Evolutionary conservation across 2,113 vertebrate species (phyloP).

Genomic region (Eolophus roseicapilla): DNA sequence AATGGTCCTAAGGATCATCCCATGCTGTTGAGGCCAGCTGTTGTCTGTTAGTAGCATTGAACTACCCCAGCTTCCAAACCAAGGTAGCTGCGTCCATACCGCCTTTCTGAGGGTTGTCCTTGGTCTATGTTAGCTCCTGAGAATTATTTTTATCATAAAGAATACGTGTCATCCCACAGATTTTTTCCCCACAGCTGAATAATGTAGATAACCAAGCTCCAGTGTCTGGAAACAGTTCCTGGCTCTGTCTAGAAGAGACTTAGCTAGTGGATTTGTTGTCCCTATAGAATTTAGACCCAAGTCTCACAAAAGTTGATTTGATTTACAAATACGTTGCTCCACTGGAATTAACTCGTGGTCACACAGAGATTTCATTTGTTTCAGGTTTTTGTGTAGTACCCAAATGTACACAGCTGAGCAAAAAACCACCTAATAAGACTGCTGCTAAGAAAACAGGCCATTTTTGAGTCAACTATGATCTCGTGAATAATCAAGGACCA

Average conservation of each 20-base stretch:
- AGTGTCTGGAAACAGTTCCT: slow-evolving; percentile 17
- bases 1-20: neutral
- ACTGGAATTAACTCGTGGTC: neutral
- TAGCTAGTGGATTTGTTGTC: neutral
- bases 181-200: neutral
- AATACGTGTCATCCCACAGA: neutral
- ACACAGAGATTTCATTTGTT: slow-evolving; percentile 3
- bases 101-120: neutral
- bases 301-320: neutral
- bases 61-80: neutral
- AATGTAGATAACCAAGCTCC: slow-evolving; percentile 10
- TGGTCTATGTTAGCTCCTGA: neutral
- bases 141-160: neutral
- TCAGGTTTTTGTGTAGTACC: neutral
- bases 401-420: neutral
- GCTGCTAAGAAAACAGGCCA: neutral
- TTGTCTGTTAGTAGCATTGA: neutral
- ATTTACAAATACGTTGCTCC: slow-evolving; percentile 22
- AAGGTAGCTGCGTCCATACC: neutral
- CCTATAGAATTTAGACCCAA: neutral
- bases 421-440: neutral
- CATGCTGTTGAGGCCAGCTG: neutral
- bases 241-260: neutral
- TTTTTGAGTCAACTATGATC: neutral
- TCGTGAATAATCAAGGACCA: neutral